A percentile compares a stretch with the other conserved stretches of the same genome.
phyloP scores from a whole-genome alignment of 53 echinoderm and acorn worm genomes.

The Zoroaster sp. region DNA sequence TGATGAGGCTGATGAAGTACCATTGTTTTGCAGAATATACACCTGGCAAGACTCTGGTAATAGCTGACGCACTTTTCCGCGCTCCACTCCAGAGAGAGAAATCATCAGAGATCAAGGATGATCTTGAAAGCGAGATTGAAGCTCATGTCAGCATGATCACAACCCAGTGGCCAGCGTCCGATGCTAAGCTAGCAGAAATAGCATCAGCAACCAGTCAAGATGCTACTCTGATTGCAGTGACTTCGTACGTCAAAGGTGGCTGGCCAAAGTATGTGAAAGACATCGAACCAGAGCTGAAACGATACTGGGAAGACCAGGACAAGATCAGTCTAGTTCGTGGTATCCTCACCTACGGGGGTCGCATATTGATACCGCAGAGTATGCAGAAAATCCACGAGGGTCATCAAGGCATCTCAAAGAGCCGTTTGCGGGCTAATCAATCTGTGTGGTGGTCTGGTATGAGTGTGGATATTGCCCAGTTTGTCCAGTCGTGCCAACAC shows the following conservation, averaged over 20 bases:
- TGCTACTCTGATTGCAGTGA: constrained; percentile 4
- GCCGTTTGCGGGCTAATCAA: no score
- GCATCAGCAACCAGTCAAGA: constrained; percentile 10
- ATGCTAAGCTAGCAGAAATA: constrained; percentile 26
- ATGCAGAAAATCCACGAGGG: constrained; percentile 57
- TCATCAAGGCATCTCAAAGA: no score
- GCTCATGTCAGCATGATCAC: constrained; percentile 26
- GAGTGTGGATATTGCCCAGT: no score
- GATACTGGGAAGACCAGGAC: constrained; percentile 28
- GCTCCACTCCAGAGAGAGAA: no score
- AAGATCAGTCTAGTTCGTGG: no score
- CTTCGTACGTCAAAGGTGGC: constrained; percentile 8
- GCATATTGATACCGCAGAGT: constrained; percentile 29
- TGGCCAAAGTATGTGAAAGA: constrained; percentile 40
- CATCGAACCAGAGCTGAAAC: not conserved
- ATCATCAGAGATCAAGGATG: not conserved
- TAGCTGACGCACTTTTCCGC: no score
- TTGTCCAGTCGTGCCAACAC: no score
- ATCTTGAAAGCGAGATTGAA: constrained; percentile 31
- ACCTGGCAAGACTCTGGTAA: no score
- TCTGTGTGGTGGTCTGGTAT: no score
- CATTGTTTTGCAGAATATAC: no score
- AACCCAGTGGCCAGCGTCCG: constrained; percentile 37
- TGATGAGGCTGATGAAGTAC: no score
- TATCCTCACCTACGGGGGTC: constrained; percentile 18